phyloP scores from a whole-genome alignment of 2,113 vertebrate species.

The Alaudala cheleensis region DNA sequence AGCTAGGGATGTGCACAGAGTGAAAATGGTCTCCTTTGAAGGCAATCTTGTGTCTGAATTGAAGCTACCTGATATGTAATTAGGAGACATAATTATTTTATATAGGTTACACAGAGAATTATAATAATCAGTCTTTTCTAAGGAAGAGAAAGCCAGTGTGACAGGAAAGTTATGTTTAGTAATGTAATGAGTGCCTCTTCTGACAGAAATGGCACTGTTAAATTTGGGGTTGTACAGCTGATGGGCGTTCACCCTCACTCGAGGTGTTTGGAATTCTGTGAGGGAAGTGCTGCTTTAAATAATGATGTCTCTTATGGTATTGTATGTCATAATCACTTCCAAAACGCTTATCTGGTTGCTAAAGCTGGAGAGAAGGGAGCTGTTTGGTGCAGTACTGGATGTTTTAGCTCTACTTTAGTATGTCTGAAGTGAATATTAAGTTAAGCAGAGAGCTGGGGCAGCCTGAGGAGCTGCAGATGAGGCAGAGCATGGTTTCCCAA shows the following conservation, averaged over 20 bases:
- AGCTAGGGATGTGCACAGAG: neutral
- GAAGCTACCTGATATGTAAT: neutral
- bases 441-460: neutral
- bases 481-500: neutral
- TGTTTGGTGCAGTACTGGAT: neutral
- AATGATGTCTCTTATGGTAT: neutral
- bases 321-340: neutral
- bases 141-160: neutral
- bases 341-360: neutral
- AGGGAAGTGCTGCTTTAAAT: neutral
- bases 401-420: neutral
- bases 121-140: neutral
- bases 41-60: neutral
- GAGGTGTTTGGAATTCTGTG: neutral
- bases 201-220: neutral
- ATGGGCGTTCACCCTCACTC: neutral
- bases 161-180: neutral
- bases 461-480: neutral
- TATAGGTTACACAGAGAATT: constrained; percentile 3
- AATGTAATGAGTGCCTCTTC: neutral
- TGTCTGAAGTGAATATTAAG: neutral
- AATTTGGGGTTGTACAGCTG: neutral
- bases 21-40: neutral
- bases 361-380: neutral
- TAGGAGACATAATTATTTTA: constrained; percentile 18